A percentile compares a stretch with the other conserved stretches of the same genome.
Conservation (phyloP, 2,888 invertebrate genomes). For the Drosophila diplacantha region DNA sequence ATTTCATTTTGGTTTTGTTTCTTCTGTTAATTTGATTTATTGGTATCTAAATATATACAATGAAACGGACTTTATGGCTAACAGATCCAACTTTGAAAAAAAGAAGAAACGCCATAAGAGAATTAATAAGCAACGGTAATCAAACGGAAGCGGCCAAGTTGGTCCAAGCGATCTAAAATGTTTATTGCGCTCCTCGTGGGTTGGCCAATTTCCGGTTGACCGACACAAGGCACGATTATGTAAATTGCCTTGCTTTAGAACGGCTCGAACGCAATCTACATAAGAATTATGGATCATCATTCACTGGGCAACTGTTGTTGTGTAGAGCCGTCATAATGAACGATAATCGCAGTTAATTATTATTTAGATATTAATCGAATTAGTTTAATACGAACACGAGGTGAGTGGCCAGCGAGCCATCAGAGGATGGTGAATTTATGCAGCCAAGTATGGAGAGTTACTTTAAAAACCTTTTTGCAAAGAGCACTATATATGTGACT, state of each 20-base stretch:
- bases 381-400: neutral
- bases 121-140: conserved; percentile 42
- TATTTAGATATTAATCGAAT: conserved; percentile 23
- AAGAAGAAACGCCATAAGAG: conserved; percentile 1
- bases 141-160: conserved; percentile 61
- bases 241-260: conserved; percentile 34
- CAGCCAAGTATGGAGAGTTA: neutral
- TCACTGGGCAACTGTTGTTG: conserved; percentile 23
- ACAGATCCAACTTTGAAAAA: conserved; percentile 13
- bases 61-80: conserved; percentile 18
- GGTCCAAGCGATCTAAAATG: conserved; percentile 16
- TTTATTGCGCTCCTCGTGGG: conserved; percentile 35
- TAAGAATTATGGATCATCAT: conserved; percentile 31
- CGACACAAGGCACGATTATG: conserved; percentile 29
- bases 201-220: conserved; percentile 61
- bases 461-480: too few relatives aligned
- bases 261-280: conserved; percentile 33
- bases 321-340: conserved; percentile 21
- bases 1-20: conserved; percentile 12
- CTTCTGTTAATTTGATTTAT: conserved; percentile 42
- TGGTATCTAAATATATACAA: conserved; percentile 28
- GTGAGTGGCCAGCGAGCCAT: neutral
- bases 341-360: conserved; percentile 27
- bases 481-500: neutral
- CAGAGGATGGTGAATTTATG: neutral